Conservation (phyloP, 53 echinoderm and acorn worm genomes). For the Stichopus horrens region DNA sequence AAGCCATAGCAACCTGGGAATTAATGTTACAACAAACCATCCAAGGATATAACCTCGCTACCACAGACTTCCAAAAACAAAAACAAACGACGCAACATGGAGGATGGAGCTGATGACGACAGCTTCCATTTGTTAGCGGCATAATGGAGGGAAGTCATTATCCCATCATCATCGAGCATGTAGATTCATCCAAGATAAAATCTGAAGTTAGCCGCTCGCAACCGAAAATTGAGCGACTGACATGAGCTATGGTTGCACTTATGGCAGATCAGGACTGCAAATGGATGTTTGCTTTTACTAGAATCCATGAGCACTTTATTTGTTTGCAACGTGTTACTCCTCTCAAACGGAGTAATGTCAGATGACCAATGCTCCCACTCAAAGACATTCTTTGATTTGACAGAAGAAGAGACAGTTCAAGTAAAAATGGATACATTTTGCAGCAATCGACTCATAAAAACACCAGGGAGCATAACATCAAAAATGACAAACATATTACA, state of each 20-base stretch:
- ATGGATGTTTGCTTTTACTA: constrained; percentile 26
- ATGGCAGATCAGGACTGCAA: constrained; percentile 2
- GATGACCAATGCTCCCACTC: neutral
- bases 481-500: too few relatives aligned
- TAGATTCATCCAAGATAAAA: neutral
- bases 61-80: neutral
- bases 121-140: neutral
- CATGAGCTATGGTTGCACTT: constrained; percentile 33
- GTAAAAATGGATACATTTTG: too few relatives aligned
- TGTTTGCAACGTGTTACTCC: constrained; percentile 25
- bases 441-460: too few relatives aligned
- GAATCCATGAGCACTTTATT: constrained; percentile 33
- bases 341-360: constrained; percentile 1
- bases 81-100: neutral
- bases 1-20: neutral
- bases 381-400: neutral
- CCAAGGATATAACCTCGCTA: too few relatives aligned
- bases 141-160: constrained; percentile 10
- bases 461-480: too few relatives aligned
- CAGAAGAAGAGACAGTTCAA: too few relatives aligned
- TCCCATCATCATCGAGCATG: constrained; percentile 7
- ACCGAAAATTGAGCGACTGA: constrained; percentile 15
- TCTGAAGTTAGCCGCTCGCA: neutral
- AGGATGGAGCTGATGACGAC: neutral
- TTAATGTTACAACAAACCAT: constrained; percentile 1